phyloP scores from a whole-genome alignment of 2,113 vertebrate genomes.

The Prionailurus viverrinus region DNA sequence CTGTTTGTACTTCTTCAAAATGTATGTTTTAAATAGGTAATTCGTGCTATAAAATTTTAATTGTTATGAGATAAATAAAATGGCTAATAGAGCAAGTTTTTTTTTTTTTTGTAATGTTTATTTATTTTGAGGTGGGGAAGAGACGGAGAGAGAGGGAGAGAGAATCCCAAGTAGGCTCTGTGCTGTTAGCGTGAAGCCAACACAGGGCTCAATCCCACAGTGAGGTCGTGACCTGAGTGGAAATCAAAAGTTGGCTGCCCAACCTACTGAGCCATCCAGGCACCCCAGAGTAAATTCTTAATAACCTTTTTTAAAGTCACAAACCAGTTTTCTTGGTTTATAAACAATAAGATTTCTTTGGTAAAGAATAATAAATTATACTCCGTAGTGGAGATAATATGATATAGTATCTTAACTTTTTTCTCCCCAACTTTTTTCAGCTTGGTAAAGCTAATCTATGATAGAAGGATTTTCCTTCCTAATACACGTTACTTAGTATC shows the following conservation, averaged over 20 bases:
- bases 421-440: background rate
- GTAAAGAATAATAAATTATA: background rate
- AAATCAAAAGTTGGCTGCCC: too few relatives aligned
- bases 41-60: background rate
- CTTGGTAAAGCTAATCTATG: conserved; percentile 11
- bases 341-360: background rate
- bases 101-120: background rate
- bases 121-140: too few relatives aligned
- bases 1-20: background rate
- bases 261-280: too few relatives aligned
- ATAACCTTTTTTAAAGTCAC: background rate
- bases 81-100: conserved; percentile 14
- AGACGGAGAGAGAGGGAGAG: too few relatives aligned
- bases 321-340: conserved; percentile 43
- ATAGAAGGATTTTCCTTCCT: background rate
- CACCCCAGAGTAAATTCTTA: background rate
- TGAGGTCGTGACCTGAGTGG: too few relatives aligned
- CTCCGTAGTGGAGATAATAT: background rate
- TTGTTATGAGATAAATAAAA: conserved; percentile 27
- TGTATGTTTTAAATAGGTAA: background rate
- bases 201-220: too few relatives aligned
- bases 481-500: background rate
- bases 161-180: too few relatives aligned
- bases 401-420: background rate
- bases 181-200: too few relatives aligned